These are phyloP conservation scores for Mus spretus DNA, from an alignment of 2,797 vertebrate genomes.

Conservation along the genomic window DNA sequence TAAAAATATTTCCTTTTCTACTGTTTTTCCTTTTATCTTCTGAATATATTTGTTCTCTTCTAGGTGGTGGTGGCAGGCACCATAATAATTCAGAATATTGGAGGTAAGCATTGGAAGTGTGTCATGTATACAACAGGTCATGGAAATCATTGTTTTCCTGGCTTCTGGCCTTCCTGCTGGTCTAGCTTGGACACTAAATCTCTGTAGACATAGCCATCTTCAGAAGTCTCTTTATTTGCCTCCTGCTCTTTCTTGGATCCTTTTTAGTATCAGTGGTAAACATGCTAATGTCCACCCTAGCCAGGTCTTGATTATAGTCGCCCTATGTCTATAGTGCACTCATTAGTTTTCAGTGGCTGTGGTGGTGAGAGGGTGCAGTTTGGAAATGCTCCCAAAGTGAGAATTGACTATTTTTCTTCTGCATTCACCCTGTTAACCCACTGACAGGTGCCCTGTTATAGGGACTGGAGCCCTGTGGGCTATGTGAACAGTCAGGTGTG, in stretches of 20 bases:
- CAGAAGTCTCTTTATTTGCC: background rate
- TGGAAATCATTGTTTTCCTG: constrained; percentile 13
- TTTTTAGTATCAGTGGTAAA: background rate
- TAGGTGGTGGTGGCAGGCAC: constrained; percentile 94
- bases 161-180: constrained; percentile 1
- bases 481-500: background rate
- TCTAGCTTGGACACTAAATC: background rate
- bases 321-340: background rate
- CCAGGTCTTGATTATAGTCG: background rate
- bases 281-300: background rate
- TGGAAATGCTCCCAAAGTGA: constrained; percentile 1
- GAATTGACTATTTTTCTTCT: constrained; percentile 10
- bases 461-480: background rate
- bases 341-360: constrained; percentile 25
- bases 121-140: background rate
- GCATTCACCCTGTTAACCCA: background rate
- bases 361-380: background rate
- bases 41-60: constrained; percentile 84
- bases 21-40: constrained; percentile 78
- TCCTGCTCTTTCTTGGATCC: background rate
- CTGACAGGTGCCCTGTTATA: background rate
- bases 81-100: constrained; percentile 97
- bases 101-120: constrained; percentile 92
- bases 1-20: constrained; percentile 69
- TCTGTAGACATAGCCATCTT: background rate